These are phyloP conservation scores for Anomalospiza imberbis DNA, from an alignment of 2,797 vertebrate genomes.

Conservation along the genomic window DNA sequence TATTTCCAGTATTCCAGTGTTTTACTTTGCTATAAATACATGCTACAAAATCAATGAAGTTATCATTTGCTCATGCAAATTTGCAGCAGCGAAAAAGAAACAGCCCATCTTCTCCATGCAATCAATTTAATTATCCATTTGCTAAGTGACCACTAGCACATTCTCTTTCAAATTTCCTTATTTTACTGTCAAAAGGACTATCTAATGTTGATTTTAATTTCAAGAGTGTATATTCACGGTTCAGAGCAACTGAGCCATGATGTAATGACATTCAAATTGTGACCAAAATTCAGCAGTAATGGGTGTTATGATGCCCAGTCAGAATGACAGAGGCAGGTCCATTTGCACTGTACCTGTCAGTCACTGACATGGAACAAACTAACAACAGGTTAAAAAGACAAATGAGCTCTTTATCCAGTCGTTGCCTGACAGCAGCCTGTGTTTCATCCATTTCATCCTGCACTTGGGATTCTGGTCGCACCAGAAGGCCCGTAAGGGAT, in stretches of 20 bases:
- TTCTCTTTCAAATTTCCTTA: neutral
- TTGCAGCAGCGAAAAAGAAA: neutral
- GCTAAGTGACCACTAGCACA: neutral
- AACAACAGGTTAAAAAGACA: constrained; percentile 84
- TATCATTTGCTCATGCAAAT: neutral
- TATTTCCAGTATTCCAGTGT: neutral
- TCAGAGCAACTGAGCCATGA: neutral
- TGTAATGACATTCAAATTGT: neutral
- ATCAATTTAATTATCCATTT: neutral
- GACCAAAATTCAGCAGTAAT: neutral
- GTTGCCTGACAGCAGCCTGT: constrained; percentile 82
- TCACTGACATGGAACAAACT: constrained; percentile 70
- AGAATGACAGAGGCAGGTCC: neutral
- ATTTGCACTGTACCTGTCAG: constrained; percentile 83
- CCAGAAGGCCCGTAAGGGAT: constrained; percentile 76
- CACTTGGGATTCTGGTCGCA: constrained; percentile 73
- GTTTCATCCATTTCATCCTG: constrained; percentile 74
- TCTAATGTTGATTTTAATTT: neutral
- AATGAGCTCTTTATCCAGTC: constrained; percentile 88
- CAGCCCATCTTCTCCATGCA: neutral
- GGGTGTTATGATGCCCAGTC: neutral
- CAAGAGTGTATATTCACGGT: neutral
- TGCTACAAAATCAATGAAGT: neutral
- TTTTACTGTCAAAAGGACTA: neutral
- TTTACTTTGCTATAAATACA: neutral